Evolutionary conservation across 2,797 vertebrate genomes (phyloP), one percentile per base, ranked within the genome.

Genomic region (Setipinna tenuifilis): DNA sequence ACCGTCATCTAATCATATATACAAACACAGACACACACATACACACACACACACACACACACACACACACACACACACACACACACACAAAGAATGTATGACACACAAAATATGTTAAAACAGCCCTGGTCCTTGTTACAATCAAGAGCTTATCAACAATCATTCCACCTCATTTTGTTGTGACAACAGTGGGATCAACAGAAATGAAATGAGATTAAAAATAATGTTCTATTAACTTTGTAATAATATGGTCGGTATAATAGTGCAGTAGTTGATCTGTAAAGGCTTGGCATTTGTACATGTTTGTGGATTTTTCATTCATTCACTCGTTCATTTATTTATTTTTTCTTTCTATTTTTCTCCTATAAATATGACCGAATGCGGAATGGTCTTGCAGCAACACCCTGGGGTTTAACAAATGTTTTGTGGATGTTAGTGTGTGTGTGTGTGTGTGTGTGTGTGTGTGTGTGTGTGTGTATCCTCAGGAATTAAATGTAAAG

Each of bases 31-130:
- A 68, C 62, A 68, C 62, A 68, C 62, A 65, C 23, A 28, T n/a
- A 65, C 61, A 25, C 61, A 68, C 65, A 31, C 65, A 14, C 65
- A 31, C 65, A 31, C 7, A 31, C 25, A 68, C 25, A 68, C 25
- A 68, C 61, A 25, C 61, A 25, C 61, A 65, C 61, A 65, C n/a
- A 65, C n/a, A 65, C 61, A 65, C 62, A 65, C 59, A 62, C 19
- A 62, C 23, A 65, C 11, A 28, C 0, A 11, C 6, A 25, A n/a
- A 65, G 46, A 48, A 48, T 48, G 46, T 10, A 10, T 48, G 46
- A 48, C 46, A 10, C 16, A 14, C 28, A 71, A 14, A 71, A 35
- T 14, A 71, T 71, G 28, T 71, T 71, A 71, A 71, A 71, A 68
- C 11, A 35, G 65, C 25, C 65, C 65, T 35, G 11, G 11, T 71